Percentiles rank a stretch among this genome's conserved stretches.
Evolutionary conservation across 2,888 invertebrate genomes (phyloP).

Genomic region (Stenurella melanura): DNA sequence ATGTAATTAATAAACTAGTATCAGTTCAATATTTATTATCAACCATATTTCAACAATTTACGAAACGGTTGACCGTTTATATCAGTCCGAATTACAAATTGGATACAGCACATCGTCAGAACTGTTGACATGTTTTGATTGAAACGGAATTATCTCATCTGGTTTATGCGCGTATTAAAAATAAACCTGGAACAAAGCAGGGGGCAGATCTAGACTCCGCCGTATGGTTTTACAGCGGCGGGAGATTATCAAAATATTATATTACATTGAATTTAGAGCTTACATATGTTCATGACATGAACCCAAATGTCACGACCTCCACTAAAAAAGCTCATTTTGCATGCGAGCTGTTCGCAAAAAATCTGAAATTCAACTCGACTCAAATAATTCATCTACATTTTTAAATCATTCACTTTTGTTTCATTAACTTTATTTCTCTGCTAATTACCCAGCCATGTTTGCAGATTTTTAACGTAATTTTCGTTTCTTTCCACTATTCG

Average conservation of each 20-base stretch:
- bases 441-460: constrained; percentile 9
- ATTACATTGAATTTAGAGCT: constrained; percentile 62
- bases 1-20: not conserved
- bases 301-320: constrained; percentile 38
- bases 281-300: constrained; percentile 62
- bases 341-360: constrained; percentile 27
- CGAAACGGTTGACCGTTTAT: not conserved
- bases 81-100: not conserved
- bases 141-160: constrained; percentile 36
- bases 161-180: constrained; percentile 52
- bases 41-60: not conserved
- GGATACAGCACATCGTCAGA: constrained; percentile 12
- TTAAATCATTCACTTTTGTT: constrained; percentile 32
- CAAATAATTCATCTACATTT: constrained; percentile 32
- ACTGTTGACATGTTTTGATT: constrained; percentile 37
- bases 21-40: not conserved
- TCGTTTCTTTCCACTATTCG: constrained; percentile 10
- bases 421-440: constrained; percentile 35
- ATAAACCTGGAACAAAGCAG: constrained; percentile 60
- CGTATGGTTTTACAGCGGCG: constrained; percentile 58
- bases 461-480: constrained; percentile 14
- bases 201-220: constrained; percentile 52
- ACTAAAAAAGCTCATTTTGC: constrained; percentile 38
- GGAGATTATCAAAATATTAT: constrained; percentile 69
- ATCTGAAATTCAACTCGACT: constrained; percentile 15